A percentile compares a stretch with the other conserved stretches of the same genome.
Conservation (phyloP, 2,113 vertebrate genomes). For the Petroica traversi region DNA sequence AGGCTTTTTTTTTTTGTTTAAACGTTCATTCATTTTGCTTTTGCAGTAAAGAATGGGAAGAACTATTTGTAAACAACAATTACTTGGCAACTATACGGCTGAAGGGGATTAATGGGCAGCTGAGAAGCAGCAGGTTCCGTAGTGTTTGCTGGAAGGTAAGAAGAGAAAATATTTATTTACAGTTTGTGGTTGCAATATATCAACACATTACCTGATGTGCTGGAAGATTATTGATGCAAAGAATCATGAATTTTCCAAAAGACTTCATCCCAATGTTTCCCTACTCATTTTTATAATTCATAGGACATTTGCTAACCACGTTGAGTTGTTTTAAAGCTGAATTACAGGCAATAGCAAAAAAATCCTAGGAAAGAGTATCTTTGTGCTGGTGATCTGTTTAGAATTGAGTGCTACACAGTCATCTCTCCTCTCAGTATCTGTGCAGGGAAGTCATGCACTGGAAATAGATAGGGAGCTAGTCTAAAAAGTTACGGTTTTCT, state of each 20-base stretch:
- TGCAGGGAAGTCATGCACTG: not conserved
- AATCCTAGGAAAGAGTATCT: not conserved
- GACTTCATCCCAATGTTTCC: conserved; percentile 56
- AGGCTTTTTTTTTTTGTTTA: conserved; percentile 38
- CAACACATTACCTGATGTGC: conserved; percentile 76
- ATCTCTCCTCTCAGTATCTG: not conserved
- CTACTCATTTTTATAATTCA: conserved; percentile 67
- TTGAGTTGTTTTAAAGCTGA: conserved; percentile 38
- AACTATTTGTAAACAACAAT: conserved; percentile 99
- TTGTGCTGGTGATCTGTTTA: not conserved
- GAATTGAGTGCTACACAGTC: not conserved
- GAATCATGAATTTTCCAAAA: conserved; percentile 72
- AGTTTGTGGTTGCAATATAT: conserved; percentile 79
- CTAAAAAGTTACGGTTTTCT: not conserved
- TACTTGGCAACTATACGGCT: conserved; percentile 97
- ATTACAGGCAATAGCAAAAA: not conserved
- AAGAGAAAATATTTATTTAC: conserved; percentile 86
- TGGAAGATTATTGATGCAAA: conserved; percentile 73
- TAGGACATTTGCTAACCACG: conserved; percentile 68
- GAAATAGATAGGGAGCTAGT: not conserved
- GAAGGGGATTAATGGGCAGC: conserved; percentile 97
- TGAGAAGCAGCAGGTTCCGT: conserved; percentile 91
- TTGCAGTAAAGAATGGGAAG: conserved; percentile 93
- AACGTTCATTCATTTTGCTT: conserved; percentile 73
- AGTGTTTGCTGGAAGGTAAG: conserved; percentile 93